These are phyloP conservation scores for Scaptodrosophila latifasciaeformis DNA, from an alignment of 2,888 invertebrate genomes.

Conservation along the genomic window DNA sequence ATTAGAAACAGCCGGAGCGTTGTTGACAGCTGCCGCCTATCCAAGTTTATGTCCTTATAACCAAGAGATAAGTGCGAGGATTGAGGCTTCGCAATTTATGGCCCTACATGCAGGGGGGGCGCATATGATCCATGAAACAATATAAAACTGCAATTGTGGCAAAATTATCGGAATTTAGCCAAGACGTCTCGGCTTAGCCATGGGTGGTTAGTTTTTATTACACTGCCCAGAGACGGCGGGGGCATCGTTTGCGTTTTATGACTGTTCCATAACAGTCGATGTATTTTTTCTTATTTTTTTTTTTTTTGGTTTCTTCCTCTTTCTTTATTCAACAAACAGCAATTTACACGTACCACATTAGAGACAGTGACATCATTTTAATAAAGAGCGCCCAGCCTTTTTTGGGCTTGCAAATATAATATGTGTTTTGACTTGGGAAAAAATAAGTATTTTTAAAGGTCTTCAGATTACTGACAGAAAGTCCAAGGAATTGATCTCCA, in stretches of 20 bases:
- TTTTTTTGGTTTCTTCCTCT: background rate
- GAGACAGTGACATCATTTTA: constrained; percentile 55
- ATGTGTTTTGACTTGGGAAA: too few relatives aligned
- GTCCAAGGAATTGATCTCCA: too few relatives aligned
- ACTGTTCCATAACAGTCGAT: background rate
- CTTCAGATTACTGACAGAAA: too few relatives aligned
- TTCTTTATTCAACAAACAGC: constrained; percentile 6
- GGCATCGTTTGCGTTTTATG: background rate
- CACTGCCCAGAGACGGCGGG: constrained; percentile 2
- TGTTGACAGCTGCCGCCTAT: constrained; percentile 52
- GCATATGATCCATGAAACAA: constrained; percentile 58
- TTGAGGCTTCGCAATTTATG: constrained; percentile 44
- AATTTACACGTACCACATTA: constrained; percentile 60
- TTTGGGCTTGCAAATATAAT: too few relatives aligned
- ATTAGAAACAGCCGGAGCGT: constrained; percentile 45
- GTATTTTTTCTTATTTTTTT: background rate
- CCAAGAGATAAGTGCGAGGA: too few relatives aligned
- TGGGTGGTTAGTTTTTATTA: constrained; percentile 44
- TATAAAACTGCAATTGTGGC: constrained; percentile 64
- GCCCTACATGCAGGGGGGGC: constrained; percentile 18
- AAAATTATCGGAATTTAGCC: constrained; percentile 66
- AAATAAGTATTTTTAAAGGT: too few relatives aligned
- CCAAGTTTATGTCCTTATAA: constrained; percentile 33
- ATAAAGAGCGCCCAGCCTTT: constrained; percentile 21
- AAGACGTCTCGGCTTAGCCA: constrained; percentile 52